Conservation (phyloP, 2,888 invertebrate species). For the Halictus ligatus region DNA sequence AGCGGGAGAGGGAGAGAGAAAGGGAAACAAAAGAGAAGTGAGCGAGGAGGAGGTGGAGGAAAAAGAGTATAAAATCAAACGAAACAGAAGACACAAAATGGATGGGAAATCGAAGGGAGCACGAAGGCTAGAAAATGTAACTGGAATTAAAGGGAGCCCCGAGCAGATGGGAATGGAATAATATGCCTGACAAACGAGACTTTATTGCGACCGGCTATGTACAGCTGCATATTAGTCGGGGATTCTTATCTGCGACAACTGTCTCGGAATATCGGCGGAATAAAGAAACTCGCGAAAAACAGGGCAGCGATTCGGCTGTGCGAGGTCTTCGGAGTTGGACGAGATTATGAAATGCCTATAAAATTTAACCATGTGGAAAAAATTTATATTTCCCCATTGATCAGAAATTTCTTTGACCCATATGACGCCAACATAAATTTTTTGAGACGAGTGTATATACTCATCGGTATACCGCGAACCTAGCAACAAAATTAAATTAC, state of each 20-base stretch:
- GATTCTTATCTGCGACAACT: neutral
- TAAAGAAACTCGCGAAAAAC: too few species aligned
- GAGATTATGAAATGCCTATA: too few species aligned
- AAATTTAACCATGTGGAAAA: neutral
- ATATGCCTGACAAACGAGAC: conserved; percentile 21
- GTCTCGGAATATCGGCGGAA: neutral
- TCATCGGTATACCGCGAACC: neutral
- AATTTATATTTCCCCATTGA: neutral
- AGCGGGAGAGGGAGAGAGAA: neutral
- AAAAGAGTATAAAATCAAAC: neutral
- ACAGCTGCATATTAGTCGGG: neutral
- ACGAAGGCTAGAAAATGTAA: conserved; percentile 2
- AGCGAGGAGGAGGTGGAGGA: neutral
- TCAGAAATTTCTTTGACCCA: too few species aligned
- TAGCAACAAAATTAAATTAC: neutral
- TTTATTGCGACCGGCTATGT: neutral
- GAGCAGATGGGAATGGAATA: neutral
- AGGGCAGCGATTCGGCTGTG: neutral
- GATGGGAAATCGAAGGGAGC: conserved; percentile 16
- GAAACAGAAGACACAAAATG: conserved; percentile 6
- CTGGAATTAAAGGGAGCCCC: conserved; percentile 5
- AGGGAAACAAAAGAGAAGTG: neutral
- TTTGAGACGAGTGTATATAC: too few species aligned
- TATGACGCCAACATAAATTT: too few species aligned
- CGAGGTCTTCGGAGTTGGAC: neutral